Evolutionary conservation across 2,888 invertebrate species (phyloP).

Genomic region (Cantharis nigra): DNA sequence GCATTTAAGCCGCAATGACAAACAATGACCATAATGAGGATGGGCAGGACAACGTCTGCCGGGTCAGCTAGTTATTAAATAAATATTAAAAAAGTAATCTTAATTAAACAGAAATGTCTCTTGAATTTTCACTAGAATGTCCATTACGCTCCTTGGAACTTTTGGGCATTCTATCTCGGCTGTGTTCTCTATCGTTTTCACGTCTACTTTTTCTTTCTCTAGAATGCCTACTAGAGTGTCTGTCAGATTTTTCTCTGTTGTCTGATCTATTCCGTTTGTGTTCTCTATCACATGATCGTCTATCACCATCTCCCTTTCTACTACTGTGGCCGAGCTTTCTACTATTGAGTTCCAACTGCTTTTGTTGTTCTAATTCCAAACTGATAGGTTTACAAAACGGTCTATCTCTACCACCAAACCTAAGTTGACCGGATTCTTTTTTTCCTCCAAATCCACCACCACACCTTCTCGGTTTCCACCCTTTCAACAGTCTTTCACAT

Average conservation of each 20-base stretch:
- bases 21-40: too few relatives aligned
- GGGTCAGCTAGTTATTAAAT: too few relatives aligned
- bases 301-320: not conserved
- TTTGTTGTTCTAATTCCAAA: slow-evolving; percentile 46
- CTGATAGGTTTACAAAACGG: slow-evolving; percentile 73
- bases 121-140: not conserved
- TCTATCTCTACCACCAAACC: slow-evolving; percentile 82
- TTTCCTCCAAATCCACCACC: slow-evolving; percentile 89
- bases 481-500: slow-evolving; percentile 69
- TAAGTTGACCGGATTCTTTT: slow-evolving; percentile 84
- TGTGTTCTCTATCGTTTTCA: not conserved
- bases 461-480: slow-evolving; percentile 83
- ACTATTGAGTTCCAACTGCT: not conserved
- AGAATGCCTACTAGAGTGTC: not conserved
- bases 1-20: too few relatives aligned
- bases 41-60: too few relatives aligned
- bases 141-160: not conserved
- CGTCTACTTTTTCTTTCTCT: not conserved
- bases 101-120: not conserved
- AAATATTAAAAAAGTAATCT: not conserved
- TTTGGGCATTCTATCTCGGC: not conserved
- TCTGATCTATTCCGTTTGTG: not conserved
- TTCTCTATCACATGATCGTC: not conserved
- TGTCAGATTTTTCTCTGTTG: not conserved
- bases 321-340: not conserved